phyloP scores from a whole-genome alignment of 2,113 vertebrate genomes.

The Eubucco bourcierii region DNA sequence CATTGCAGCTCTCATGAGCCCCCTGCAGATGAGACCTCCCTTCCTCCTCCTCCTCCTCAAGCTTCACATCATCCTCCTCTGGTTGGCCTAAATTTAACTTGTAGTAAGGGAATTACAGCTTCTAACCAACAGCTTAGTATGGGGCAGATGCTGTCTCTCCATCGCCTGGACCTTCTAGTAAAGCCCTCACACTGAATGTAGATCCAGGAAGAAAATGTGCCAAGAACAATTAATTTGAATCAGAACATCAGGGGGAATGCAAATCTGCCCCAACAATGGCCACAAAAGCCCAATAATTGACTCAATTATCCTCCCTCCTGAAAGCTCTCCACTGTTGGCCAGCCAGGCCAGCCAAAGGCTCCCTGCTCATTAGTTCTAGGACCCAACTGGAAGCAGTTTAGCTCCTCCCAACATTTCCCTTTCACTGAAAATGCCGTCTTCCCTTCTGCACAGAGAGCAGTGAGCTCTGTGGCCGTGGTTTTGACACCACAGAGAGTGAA shows the following conservation, averaged over 20 bases:
- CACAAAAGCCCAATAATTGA: constrained; percentile 55
- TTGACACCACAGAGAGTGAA: background rate
- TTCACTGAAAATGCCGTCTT: background rate
- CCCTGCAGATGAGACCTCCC: background rate
- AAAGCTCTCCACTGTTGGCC: background rate
- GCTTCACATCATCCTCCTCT: background rate
- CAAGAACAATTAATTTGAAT: constrained; percentile 63
- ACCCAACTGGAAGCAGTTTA: constrained; percentile 7
- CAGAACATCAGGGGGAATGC: constrained; percentile 48
- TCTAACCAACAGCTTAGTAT: background rate
- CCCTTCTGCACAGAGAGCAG: background rate
- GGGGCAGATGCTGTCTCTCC: background rate
- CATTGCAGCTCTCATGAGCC: background rate
- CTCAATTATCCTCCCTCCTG: constrained; percentile 56
- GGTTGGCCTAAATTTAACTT: background rate
- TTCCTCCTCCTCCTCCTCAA: background rate
- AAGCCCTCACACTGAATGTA: background rate
- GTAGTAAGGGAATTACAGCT: background rate
- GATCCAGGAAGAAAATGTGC: background rate
- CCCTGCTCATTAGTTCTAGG: constrained; percentile 1
- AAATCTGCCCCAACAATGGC: constrained; percentile 56
- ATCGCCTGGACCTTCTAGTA: background rate
- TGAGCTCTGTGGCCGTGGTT: background rate
- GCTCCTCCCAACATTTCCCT: background rate
- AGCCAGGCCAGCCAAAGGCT: background rate